Conservation (phyloP, 2,888 invertebrate species). For the Lithophane leautieri region DNA sequence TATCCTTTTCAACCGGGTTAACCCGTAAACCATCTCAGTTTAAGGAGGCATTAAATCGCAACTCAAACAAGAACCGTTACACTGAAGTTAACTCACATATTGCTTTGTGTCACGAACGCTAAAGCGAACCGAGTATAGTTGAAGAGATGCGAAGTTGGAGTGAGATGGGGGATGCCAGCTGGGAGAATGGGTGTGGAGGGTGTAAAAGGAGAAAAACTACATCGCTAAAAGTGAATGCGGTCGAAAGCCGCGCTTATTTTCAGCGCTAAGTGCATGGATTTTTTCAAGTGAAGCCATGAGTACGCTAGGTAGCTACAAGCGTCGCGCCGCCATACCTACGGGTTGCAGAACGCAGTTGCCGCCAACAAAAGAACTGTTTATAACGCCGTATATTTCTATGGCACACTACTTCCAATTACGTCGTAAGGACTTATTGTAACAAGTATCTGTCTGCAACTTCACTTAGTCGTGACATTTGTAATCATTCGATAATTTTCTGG, state of each 20-base stretch:
- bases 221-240: conserved; percentile 91
- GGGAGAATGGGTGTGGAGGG: conserved; percentile 88
- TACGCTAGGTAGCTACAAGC: conserved; percentile 67
- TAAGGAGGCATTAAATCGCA: conserved; percentile 91
- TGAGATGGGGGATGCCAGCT: conserved; percentile 83
- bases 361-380: conserved; percentile 61
- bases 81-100: conserved; percentile 90
- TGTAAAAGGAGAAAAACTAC: conserved; percentile 90
- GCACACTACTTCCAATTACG: conserved; percentile 47
- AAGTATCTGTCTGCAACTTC: conserved; percentile 20
- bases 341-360: conserved; percentile 33
- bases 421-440: conserved; percentile 22
- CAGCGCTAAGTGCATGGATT: conserved; percentile 90
- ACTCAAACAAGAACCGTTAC: conserved; percentile 90
- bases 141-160: conserved; percentile 81
- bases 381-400: conserved; percentile 46
- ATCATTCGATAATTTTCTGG: not conserved
- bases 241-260: conserved; percentile 90
- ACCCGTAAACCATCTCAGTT: conserved; percentile 90
- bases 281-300: conserved; percentile 88
- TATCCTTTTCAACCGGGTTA: conserved; percentile 88
- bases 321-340: conserved; percentile 50
- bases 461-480: conserved; percentile 6
- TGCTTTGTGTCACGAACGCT: conserved; percentile 90
- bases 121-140: conserved; percentile 84